Percentiles rank a stretch among this genome's conserved stretches.
Conservation (phyloP, 1,140 invertebrate genomes). For the Anoplolepis gracilipes region DNA sequence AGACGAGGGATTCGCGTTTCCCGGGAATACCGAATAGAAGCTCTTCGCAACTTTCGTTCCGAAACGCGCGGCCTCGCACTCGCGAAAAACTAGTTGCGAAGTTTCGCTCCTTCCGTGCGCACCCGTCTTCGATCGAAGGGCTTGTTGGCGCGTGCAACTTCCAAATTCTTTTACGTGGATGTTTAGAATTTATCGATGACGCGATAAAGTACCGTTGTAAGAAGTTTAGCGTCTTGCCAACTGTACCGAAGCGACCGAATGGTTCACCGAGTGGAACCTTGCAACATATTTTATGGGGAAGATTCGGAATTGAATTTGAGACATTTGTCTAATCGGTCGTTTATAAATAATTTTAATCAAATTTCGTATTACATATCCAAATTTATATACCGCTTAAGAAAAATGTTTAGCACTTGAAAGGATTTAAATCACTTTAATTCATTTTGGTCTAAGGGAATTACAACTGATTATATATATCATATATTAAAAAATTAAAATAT, state of each 20-base stretch:
- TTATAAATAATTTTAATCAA: neutral
- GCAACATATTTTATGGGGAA: constrained; percentile 24
- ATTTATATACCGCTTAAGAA: neutral
- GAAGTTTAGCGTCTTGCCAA: constrained; percentile 63
- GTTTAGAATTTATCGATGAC: constrained; percentile 71
- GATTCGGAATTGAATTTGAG: constrained; percentile 19
- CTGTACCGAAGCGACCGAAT: constrained; percentile 31
- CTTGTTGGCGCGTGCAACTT: constrained; percentile 59
- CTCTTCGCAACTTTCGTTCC: constrained; percentile 53
- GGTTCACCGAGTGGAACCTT: constrained; percentile 14
- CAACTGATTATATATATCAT: neutral
- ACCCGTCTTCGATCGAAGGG: constrained; percentile 38
- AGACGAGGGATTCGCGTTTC: constrained; percentile 28
- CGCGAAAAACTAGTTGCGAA: constrained; percentile 68
- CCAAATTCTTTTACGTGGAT: constrained; percentile 68
- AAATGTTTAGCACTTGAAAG: neutral
- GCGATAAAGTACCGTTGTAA: constrained; percentile 64
- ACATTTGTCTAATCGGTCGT: constrained; percentile 12
- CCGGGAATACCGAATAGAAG: constrained; percentile 26
- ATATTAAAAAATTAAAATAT: neutral
- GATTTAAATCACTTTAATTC: neutral
- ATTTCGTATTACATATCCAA: neutral
- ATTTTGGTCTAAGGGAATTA: neutral
- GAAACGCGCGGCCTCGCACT: constrained; percentile 22
- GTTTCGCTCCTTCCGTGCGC: constrained; percentile 11